Evolutionary conservation across 2,888 invertebrate genomes (phyloP).

Genomic region (Andrena camellia): DNA sequence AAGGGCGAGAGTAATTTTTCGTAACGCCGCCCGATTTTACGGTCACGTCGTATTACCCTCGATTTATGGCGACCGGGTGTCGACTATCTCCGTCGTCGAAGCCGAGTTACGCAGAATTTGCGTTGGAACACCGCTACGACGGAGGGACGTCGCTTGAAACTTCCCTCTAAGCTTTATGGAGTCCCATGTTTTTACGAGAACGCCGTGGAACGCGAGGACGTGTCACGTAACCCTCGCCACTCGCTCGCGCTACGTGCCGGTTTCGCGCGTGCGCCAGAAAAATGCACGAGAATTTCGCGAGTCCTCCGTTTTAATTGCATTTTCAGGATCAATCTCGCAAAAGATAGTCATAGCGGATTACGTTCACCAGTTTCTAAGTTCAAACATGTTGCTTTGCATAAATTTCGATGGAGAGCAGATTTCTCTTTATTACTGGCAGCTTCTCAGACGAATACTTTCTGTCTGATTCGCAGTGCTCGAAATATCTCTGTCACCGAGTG

Average conservation of each 20-base stretch:
- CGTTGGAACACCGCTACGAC: not conserved
- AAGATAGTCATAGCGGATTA: not conserved
- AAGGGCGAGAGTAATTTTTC: not conserved
- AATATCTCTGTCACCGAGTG: not conserved
- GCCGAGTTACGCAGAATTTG: constrained; percentile 10
- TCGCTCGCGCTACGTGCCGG: not conserved
- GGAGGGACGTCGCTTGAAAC: not conserved
- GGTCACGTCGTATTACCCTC: constrained; percentile 10
- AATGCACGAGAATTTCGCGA: not conserved
- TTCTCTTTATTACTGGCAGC: no score
- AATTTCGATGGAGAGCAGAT: no score
- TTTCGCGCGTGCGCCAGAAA: not conserved
- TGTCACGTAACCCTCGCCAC: constrained; percentile 25
- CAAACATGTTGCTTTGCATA: not conserved
- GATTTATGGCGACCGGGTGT: constrained; percentile 5
- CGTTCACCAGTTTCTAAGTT: not conserved
- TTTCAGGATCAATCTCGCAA: not conserved
- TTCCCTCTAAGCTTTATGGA: constrained; percentile 29
- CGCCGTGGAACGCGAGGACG: constrained; percentile 22
- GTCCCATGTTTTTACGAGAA: constrained; percentile 44
- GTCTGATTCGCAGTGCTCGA: not conserved
- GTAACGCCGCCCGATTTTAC: constrained; percentile 12
- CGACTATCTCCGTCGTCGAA: constrained; percentile 27
- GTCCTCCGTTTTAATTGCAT: constrained; percentile 3
- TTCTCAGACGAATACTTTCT: no score